phyloP scores from a whole-genome alignment of 2,888 invertebrate species.

The Pristionchus japonicus region DNA sequence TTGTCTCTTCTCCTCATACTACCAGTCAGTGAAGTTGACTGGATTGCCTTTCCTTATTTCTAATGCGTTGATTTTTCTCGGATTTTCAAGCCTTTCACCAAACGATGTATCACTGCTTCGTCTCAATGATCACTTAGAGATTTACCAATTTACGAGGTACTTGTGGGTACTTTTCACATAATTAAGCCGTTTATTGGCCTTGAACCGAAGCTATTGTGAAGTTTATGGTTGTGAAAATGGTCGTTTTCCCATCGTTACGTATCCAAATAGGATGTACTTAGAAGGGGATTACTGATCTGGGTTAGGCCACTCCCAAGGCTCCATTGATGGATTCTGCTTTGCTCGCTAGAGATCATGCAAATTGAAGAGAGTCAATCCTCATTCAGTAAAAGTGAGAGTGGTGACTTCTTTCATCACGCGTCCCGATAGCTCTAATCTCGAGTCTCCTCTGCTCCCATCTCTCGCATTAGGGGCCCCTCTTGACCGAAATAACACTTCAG shows the following conservation, averaged over 20 bases:
- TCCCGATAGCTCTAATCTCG: neutral
- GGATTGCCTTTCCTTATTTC: too few relatives aligned
- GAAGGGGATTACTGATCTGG: conserved; percentile 19
- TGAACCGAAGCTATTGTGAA: neutral
- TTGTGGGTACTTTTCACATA: neutral
- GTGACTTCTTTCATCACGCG: neutral
- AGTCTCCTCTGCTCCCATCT: neutral
- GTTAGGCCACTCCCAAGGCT: conserved; percentile 34
- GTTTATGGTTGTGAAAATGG: neutral
- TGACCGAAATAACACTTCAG: neutral
- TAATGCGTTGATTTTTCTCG: too few relatives aligned
- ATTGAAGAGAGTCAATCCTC: too few relatives aligned
- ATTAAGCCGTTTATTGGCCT: neutral
- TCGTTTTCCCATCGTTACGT: neutral
- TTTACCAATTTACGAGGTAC: neutral
- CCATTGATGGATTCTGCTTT: neutral
- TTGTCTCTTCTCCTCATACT: neutral
- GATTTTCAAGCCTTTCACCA: too few relatives aligned
- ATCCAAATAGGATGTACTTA: neutral
- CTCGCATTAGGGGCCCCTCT: neutral
- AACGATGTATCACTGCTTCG: too few relatives aligned
- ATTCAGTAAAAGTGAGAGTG: conserved; percentile 29
- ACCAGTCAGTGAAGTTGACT: neutral
- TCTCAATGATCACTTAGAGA: neutral
- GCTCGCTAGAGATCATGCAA: too few relatives aligned